phyloP scores from a whole-genome alignment of 2,797 vertebrate species.

The Tachyglossus aculeatus region DNA sequence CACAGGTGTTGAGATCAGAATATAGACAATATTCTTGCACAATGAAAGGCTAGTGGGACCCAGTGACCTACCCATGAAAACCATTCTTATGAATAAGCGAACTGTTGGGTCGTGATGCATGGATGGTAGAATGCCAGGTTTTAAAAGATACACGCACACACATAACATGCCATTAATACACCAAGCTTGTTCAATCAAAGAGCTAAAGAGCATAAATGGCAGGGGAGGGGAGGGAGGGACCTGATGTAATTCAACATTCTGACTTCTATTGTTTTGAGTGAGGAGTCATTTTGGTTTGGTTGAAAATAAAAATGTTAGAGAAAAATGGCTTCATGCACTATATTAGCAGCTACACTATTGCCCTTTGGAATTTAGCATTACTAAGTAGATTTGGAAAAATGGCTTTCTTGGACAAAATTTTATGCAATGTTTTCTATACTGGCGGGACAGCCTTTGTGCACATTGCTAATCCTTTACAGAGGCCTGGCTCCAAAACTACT shows the following conservation, averaged over 20 bases:
- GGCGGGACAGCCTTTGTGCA: too few relatives aligned
- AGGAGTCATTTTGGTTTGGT: slow-evolving; percentile 15
- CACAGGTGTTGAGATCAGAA: too few relatives aligned
- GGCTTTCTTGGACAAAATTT: too few relatives aligned
- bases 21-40: not conserved
- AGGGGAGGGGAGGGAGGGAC: slow-evolving; percentile 58
- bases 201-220: not conserved
- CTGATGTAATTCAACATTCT: not conserved
- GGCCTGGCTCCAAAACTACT: too few relatives aligned
- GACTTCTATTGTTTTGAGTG: slow-evolving; percentile 2
- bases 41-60: not conserved
- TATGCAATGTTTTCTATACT: too few relatives aligned
- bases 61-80: slow-evolving; percentile 8
- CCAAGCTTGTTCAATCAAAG: slow-evolving; percentile 43
- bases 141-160: not conserved
- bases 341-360: not conserved
- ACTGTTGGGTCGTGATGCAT: not conserved
- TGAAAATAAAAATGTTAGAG: not conserved
- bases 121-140: slow-evolving; percentile 21
- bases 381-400: too few relatives aligned
- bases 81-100: slow-evolving; percentile 19
- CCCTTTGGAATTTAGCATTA: not conserved
- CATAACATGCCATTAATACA: slow-evolving; percentile 38
- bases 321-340: not conserved
- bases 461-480: too few relatives aligned